Conservation (phyloP, 1,140 invertebrate genomes). For the Drosophila funebris region DNA sequence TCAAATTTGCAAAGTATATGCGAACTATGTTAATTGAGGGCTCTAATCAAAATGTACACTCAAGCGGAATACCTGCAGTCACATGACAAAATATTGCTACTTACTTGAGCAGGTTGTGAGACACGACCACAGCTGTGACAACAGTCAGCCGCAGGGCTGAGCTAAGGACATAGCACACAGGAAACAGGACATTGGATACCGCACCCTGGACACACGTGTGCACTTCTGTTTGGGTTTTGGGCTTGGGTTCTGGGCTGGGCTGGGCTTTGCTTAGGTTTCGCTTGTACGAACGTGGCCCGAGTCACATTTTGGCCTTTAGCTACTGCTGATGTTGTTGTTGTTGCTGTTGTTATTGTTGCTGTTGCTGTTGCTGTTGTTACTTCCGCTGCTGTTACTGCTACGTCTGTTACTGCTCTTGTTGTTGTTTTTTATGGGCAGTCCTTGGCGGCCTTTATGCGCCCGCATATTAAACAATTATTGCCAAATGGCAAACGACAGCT, state of each 20-base stretch:
- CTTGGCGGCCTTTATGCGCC: slow-evolving; percentile 78
- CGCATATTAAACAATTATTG: slow-evolving; percentile 83
- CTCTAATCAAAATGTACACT: neutral
- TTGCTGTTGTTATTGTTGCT: slow-evolving; percentile 4
- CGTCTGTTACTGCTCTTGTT: slow-evolving; percentile 39
- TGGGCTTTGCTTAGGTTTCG: slow-evolving; percentile 40
- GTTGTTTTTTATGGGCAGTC: slow-evolving; percentile 73
- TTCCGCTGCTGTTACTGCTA: slow-evolving; percentile 9
- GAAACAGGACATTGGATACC: slow-evolving; percentile 42
- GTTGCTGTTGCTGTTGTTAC: slow-evolving; percentile 1
- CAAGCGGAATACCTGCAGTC: slow-evolving; percentile 24
- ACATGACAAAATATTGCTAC: slow-evolving; percentile 8
- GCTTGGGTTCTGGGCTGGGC: neutral
- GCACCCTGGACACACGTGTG: slow-evolving; percentile 49
- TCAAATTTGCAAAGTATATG: neutral
- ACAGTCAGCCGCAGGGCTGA: slow-evolving; percentile 12
- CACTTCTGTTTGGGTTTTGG: neutral
- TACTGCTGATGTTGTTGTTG: slow-evolving; percentile 9
- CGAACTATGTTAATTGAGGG: neutral
- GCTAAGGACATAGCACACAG: slow-evolving; percentile 26
- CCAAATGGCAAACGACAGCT: slow-evolving; percentile 80
- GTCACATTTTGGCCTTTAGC: slow-evolving; percentile 38
- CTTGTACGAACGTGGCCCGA: slow-evolving; percentile 29
- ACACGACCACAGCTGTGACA: slow-evolving; percentile 20
- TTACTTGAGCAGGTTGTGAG: neutral